These are phyloP conservation scores for Paedocypris micromegethes DNA, from an alignment of 2,797 vertebrate species.

Conservation along the genomic window DNA sequence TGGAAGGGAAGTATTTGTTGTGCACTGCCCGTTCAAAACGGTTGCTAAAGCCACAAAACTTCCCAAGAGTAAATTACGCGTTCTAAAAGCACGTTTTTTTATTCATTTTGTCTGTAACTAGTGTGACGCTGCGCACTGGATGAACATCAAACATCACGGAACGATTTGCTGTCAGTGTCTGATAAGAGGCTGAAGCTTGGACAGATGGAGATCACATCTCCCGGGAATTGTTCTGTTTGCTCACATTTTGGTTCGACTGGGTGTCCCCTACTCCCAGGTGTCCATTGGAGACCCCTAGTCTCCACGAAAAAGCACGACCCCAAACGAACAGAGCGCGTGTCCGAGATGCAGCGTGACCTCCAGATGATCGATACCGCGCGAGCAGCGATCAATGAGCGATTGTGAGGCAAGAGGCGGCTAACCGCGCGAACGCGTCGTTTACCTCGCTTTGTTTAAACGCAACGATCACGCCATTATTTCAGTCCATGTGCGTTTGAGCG, in stretches of 20 bases:
- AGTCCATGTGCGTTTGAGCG: not conserved
- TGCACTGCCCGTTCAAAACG: no score
- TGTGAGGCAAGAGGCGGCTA: constrained; percentile 65
- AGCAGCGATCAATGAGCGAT: constrained; percentile 68
- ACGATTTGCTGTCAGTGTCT: constrained; percentile 52
- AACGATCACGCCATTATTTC: constrained; percentile 51
- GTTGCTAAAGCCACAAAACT: no score
- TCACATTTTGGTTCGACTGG: constrained; percentile 45
- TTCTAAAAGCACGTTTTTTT: not conserved
- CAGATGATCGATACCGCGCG: constrained; percentile 68
- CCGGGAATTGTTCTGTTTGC: constrained; percentile 39
- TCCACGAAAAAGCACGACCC: constrained; percentile 33
- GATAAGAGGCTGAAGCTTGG: constrained; percentile 43
- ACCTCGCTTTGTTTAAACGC: constrained; percentile 51
- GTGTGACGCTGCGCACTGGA: constrained; percentile 36
- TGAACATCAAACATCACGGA: constrained; percentile 47
- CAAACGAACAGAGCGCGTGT: constrained; percentile 50
- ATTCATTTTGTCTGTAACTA: not conserved
- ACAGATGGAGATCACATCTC: constrained; percentile 40
- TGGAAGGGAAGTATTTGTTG: no score
- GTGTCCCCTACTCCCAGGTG: constrained; percentile 19
- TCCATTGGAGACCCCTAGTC: constrained; percentile 32
- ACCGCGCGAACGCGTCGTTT: constrained; percentile 62
- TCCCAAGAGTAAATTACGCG: not conserved
- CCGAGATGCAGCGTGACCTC: constrained; percentile 56